These are phyloP conservation scores for Tachystola acroxantha DNA, from an alignment of 2,888 invertebrate species.

Conservation along the genomic window DNA sequence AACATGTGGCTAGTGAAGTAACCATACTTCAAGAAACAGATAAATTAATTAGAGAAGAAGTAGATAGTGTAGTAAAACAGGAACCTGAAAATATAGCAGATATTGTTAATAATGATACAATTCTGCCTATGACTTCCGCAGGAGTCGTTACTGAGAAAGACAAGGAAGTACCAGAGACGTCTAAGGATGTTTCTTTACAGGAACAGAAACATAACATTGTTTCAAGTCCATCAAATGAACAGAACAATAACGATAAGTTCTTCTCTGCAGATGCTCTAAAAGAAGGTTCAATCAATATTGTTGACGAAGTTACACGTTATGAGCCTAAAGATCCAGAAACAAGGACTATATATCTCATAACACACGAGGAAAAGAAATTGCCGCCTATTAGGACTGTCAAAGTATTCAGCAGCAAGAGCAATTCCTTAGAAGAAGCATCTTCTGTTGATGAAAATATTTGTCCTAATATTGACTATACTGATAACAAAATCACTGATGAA, in stretches of 20 bases:
- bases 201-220: constrained; percentile 16
- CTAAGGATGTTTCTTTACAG: neutral
- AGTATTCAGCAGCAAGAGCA: constrained; percentile 80
- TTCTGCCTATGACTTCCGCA: neutral
- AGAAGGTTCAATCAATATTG: constrained; percentile 42
- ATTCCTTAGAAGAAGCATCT: constrained; percentile 54
- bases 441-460: constrained; percentile 21
- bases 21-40: constrained; percentile 50
- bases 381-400: constrained; percentile 79
- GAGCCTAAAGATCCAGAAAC: constrained; percentile 54
- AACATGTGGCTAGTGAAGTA: constrained; percentile 59
- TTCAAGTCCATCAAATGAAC: constrained; percentile 38
- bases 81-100: neutral
- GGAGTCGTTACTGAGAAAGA: neutral
- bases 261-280: constrained; percentile 38
- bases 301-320: constrained; percentile 49
- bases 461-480: constrained; percentile 17
- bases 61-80: neutral
- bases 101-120: neutral
- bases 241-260: constrained; percentile 64
- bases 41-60: constrained; percentile 13
- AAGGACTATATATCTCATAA: constrained; percentile 80
- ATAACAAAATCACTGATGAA: constrained; percentile 39
- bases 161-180: neutral
- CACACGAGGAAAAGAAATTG: constrained; percentile 84